phyloP scores from a whole-genome alignment of 2,113 vertebrate genomes.

The Dendrocopos noguchii region DNA sequence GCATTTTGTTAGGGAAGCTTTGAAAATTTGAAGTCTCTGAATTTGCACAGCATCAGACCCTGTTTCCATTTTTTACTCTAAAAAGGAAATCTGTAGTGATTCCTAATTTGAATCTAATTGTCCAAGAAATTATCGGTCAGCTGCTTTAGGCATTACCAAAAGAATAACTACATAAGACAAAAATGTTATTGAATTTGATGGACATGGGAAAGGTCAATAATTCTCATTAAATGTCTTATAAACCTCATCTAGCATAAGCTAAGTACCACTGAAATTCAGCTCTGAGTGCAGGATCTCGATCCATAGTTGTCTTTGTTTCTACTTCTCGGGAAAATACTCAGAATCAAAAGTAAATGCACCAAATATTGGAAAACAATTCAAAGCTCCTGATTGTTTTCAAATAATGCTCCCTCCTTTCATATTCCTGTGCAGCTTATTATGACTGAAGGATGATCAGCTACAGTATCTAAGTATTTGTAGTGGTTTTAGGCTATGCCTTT shows the following conservation, averaged over 20 bases:
- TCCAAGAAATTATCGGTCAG: not conserved
- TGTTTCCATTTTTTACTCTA: not conserved
- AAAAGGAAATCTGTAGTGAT: not conserved
- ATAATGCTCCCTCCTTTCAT: not conserved
- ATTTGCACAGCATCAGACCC: not conserved
- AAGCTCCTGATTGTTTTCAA: not conserved
- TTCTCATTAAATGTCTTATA: conserved; percentile 8
- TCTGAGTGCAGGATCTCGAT: not conserved
- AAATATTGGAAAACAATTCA: not conserved
- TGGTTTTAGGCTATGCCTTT: too few relatives aligned
- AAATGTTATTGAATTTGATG: not conserved
- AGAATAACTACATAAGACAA: not conserved
- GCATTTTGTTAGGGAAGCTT: not conserved
- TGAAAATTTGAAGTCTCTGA: not conserved
- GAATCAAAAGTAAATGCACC: not conserved
- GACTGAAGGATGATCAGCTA: not conserved
- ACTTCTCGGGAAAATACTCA: not conserved
- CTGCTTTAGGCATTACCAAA: not conserved
- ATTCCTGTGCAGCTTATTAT: not conserved
- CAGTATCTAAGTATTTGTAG: not conserved
- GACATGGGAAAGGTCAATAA: conserved; percentile 10
- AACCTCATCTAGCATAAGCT: not conserved
- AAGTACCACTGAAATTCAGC: not conserved
- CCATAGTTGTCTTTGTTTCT: not conserved
- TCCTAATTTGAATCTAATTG: conserved; percentile 23